phyloP scores from a whole-genome alignment of 1,140 invertebrate genomes.

The Theocolax elegans region DNA sequence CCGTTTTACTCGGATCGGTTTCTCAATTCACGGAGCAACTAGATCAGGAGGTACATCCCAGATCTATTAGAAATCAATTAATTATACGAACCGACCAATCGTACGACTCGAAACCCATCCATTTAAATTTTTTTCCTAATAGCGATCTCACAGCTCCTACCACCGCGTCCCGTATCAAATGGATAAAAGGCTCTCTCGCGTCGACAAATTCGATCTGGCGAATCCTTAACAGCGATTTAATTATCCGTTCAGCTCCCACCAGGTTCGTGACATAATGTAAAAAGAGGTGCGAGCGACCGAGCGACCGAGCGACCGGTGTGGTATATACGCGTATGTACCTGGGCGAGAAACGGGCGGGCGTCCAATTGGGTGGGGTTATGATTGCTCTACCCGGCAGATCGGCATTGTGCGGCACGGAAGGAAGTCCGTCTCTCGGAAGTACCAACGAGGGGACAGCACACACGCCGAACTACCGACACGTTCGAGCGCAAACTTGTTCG shows the following conservation, averaged over 20 bases:
- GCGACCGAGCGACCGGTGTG: conserved; percentile 33
- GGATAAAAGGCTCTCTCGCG: too few species aligned
- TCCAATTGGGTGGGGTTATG: conserved; percentile 48
- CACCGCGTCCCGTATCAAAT: not conserved
- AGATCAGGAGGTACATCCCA: not conserved
- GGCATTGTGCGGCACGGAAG: conserved; percentile 53
- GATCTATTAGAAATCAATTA: not conserved
- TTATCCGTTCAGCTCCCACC: not conserved
- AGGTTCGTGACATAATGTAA: too few species aligned
- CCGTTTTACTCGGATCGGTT: too few species aligned
- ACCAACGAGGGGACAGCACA: not conserved
- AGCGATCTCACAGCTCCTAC: not conserved
- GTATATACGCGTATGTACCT: conserved; percentile 47
- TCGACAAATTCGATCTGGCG: not conserved
- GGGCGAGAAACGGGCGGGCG: conserved; percentile 20
- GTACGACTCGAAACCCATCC: not conserved
- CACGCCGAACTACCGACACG: too few species aligned
- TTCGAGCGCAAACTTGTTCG: too few species aligned
- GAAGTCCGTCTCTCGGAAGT: conserved; percentile 64
- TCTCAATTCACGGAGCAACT: too few species aligned
- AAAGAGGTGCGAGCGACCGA: too few species aligned
- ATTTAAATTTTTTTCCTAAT: not conserved
- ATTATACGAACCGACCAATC: not conserved
- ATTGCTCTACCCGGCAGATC: not conserved
- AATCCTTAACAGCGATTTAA: conserved; percentile 12